A percentile compares a stretch with the other conserved stretches of the same genome.
These are phyloP conservation scores for Onychostruthus taczanowskii DNA, from an alignment of 2,113 vertebrate species.

Conservation along the genomic window DNA sequence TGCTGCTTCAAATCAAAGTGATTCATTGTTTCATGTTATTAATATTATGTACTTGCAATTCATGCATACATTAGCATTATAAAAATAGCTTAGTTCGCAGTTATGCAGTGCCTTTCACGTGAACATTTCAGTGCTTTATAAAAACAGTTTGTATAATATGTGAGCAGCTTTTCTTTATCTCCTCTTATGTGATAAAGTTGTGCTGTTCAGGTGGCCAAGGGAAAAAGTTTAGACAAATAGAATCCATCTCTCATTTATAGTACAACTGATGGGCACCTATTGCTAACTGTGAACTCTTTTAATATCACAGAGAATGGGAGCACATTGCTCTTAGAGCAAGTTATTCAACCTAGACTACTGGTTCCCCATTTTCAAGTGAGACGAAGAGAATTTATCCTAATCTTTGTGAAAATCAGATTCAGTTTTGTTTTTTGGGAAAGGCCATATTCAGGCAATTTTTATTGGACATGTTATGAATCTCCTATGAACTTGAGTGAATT, in stretches of 20 bases:
- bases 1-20: conserved; percentile 30
- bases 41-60: background rate
- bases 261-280: background rate
- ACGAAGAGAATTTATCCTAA: background rate
- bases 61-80: background rate
- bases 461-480: background rate
- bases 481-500: background rate
- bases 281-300: background rate
- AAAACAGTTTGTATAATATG: background rate
- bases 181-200: background rate
- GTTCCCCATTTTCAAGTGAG: background rate
- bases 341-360: background rate
- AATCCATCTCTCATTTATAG: background rate
- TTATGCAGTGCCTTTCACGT: conserved; percentile 33
- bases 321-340: background rate
- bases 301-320: background rate
- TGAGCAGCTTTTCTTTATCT: background rate
- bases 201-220: background rate
- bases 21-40: background rate
- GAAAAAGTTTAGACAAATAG: background rate
- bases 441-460: background rate
- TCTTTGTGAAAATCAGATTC: background rate
- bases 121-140: background rate
- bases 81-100: conserved; percentile 11
- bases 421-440: background rate